Evolutionary conservation across 2,888 invertebrate species (phyloP), one percentile per base, ranked within the genome.

Genomic region (Thalpophila matura): DNA sequence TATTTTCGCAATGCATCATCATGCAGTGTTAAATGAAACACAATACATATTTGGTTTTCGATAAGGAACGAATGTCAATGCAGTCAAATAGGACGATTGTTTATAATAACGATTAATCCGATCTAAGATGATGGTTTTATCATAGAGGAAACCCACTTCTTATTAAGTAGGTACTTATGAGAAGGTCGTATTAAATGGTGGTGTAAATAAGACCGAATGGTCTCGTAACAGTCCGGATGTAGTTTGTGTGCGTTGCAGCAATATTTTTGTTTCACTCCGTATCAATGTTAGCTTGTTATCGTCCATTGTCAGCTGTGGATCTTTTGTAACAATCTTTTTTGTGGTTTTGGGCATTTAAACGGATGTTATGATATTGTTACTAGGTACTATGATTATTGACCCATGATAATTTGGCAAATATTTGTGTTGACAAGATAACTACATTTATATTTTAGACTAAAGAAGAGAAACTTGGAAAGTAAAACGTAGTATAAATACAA

Each of bases 31-130:
- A 35, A 51, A 45, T 65, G 47, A 69, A 60, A 29, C 56, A 37
- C 49, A 72, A 66, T 61, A n/a, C n/a, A n/a, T n/a, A 77, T 74
- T 66, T 77, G 42, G 35, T 57, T 66, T 57, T 16, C 16, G 67
- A 77, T 74, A 74, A 72, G 40, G 6, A 53, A 22, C 26, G 7
- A 60, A 74, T 73, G 77, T 66, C 60, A 77, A 55, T 49, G 24
- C 60, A 58, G 57, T 55, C 67, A 77, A 40, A 57, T 43, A 49
- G 73, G 77, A 54, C 73, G 38, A 51, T 20, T 45, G 38, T 26
- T 26, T 49, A 29, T 40, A 22, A 16, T 50, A 18, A 14, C 51
- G n/a, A 46, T 46, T 31, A 12, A 59, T 37, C 12, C 33, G 4
- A 12, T 50, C 27, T 35, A n/a, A 16, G 6, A 26, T 10, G 9